These are phyloP conservation scores for Stegostoma tigrinum DNA, from an alignment of 2,113 vertebrate species.

Conservation along the genomic window DNA sequence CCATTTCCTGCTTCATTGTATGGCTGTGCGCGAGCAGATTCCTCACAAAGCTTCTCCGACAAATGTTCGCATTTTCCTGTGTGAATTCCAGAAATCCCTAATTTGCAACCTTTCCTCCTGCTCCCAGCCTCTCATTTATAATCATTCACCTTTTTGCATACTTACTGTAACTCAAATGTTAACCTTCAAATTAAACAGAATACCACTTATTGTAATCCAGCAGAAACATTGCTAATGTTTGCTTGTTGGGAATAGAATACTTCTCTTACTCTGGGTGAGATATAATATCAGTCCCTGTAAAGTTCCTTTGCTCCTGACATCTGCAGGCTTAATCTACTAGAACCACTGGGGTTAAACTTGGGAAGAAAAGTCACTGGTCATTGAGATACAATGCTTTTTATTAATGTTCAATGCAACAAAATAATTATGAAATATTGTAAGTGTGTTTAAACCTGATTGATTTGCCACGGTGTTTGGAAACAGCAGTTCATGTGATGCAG, in stretches of 20 bases:
- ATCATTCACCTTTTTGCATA: background rate
- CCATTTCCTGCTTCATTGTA: background rate
- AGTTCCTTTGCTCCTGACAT: background rate
- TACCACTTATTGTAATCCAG: background rate
- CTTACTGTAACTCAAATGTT: background rate
- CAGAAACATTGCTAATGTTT: background rate
- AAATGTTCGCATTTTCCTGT: background rate
- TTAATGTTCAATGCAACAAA: background rate
- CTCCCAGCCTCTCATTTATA: background rate
- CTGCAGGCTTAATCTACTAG: background rate
- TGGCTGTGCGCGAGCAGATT: background rate
- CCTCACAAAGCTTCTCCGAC: background rate
- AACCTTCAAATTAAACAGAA: background rate
- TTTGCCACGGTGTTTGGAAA: background rate
- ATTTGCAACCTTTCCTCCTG: background rate
- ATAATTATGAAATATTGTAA: background rate
- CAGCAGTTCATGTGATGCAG: background rate
- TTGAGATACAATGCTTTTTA: background rate
- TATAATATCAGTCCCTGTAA: background rate
- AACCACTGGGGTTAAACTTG: background rate
- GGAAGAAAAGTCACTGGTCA: background rate
- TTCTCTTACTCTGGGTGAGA: background rate
- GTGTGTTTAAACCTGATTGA: background rate
- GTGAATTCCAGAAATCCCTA: conserved; percentile 10
- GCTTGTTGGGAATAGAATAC: background rate